Evolutionary conservation across 2,888 invertebrate species (phyloP).

Genomic region (Clostera curtula): DNA sequence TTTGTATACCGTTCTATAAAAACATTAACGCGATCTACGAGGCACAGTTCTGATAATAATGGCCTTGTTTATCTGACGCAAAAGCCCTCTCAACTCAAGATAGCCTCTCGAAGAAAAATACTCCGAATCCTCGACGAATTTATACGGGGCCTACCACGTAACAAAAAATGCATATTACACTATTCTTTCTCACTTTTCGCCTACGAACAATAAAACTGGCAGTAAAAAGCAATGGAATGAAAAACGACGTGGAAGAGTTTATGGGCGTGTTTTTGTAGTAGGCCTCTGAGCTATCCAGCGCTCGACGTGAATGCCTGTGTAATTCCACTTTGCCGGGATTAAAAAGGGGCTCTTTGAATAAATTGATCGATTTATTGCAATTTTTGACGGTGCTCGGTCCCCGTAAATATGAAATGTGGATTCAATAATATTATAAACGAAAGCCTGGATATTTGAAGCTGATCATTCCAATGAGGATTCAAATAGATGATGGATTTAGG

Average conservation of each 20-base stretch:
- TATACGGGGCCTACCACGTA: conserved; percentile 9
- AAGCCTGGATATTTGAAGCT: too few relatives aligned
- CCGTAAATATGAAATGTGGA: too few relatives aligned
- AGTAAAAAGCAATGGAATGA: conserved; percentile 18
- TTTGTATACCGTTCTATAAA: conserved; percentile 38
- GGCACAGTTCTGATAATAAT: conserved; percentile 61
- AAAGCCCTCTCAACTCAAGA: conserved; percentile 37
- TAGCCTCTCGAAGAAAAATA: conserved; percentile 25
- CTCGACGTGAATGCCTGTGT: conserved; percentile 31
- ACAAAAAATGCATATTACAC: conserved; percentile 13
- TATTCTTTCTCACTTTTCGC: conserved; percentile 7
- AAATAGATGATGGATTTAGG: too few relatives aligned
- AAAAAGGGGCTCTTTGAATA: conserved; percentile 46
- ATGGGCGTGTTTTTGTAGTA: conserved; percentile 14
- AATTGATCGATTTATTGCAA: conserved; percentile 46
- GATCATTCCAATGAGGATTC: too few relatives aligned
- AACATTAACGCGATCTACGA: conserved; percentile 56
- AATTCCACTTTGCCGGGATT: conserved; percentile 53
- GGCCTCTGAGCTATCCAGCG: conserved; percentile 35
- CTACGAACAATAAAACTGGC: conserved; percentile 6
- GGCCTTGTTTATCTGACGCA: conserved; percentile 56
- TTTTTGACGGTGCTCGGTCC: conserved; percentile 36
- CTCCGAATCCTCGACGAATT: conserved; percentile 28
- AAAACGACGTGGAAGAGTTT: conserved; percentile 10
- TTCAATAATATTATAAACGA: too few relatives aligned